These are phyloP conservation scores for Drosophila fulvimacula DNA, from an alignment of 2,888 invertebrate genomes.

Conservation along the genomic window DNA sequence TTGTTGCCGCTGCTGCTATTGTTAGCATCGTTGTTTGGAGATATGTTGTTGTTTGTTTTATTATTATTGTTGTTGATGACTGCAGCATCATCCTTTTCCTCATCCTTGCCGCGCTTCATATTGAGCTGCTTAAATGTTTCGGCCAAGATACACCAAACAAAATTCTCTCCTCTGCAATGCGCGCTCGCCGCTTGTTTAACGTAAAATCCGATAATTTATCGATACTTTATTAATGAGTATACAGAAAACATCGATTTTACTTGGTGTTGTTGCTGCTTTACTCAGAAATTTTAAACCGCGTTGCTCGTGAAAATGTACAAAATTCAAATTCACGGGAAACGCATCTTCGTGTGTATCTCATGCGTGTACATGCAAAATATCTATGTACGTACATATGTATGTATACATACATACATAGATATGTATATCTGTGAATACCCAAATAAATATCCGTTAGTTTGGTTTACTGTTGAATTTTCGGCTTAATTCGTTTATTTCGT, in stretches of 20 bases:
- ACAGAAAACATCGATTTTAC: conserved; percentile 13
- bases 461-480: neutral
- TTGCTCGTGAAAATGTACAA: no score
- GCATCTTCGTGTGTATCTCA: no score
- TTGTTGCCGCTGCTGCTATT: conserved; percentile 10
- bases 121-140: neutral
- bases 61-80: conserved; percentile 9
- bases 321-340: neutral
- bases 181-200: conserved; percentile 53
- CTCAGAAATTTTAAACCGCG: neutral
- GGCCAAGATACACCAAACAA: conserved; percentile 13
- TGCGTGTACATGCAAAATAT: no score
- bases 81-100: conserved; percentile 41
- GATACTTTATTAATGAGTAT: conserved; percentile 28
- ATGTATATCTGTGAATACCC: no score
- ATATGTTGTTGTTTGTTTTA: conserved; percentile 21
- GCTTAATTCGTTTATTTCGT: conserved; percentile 18
- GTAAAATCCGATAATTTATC: conserved; percentile 48
- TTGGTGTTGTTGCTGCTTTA: neutral
- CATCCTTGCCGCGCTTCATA: conserved; percentile 59
- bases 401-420: no score
- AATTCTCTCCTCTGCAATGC: conserved; percentile 32
- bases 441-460: neutral
- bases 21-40: conserved; percentile 15
- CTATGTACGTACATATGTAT: no score